Percentiles rank a stretch among this genome's conserved stretches.
Evolutionary conservation across 2,888 invertebrate genomes (phyloP).

Genomic region (Aspidapion aeneum): DNA sequence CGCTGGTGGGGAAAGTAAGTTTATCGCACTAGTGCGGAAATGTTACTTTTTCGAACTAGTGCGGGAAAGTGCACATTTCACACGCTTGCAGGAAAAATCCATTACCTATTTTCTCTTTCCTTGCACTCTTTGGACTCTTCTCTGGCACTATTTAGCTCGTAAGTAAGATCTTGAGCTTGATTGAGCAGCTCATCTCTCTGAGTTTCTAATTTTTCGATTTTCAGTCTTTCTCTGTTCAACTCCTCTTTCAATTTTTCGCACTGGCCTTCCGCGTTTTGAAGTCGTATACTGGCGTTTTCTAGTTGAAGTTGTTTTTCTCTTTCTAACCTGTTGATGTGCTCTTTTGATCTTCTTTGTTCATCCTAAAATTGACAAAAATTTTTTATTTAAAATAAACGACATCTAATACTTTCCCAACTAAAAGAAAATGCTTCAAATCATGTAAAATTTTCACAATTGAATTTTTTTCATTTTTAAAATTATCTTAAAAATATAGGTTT

Average conservation of each 20-base stretch:
- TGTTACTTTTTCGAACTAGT: too few species aligned
- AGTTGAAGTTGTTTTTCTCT: conserved; percentile 77
- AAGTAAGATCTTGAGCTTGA: conserved; percentile 54
- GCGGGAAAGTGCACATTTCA: too few species aligned
- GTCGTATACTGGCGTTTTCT: conserved; percentile 70
- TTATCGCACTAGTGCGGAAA: too few species aligned
- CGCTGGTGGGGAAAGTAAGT: too few species aligned
- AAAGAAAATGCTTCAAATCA: not conserved
- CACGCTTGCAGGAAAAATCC: too few species aligned
- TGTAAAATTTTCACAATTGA: not conserved
- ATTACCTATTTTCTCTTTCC: conserved; percentile 46
- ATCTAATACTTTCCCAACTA: too few species aligned
- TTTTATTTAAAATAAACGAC: too few species aligned
- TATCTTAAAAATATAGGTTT: not conserved
- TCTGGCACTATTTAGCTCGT: conserved; percentile 50
- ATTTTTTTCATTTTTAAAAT: not conserved
- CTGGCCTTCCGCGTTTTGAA: conserved; percentile 67
- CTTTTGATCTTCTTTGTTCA: conserved; percentile 82
- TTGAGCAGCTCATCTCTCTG: conserved; percentile 54
- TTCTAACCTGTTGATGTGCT: conserved; percentile 77
- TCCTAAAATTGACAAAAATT: conserved; percentile 53
- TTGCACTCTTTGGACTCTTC: conserved; percentile 45
- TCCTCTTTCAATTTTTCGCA: conserved; percentile 63
- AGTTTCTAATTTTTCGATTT: conserved; percentile 59
- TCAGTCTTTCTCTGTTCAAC: conserved; percentile 58